Conservation (phyloP, 2,797 vertebrate genomes). For the Gambusia yucatana region DNA sequence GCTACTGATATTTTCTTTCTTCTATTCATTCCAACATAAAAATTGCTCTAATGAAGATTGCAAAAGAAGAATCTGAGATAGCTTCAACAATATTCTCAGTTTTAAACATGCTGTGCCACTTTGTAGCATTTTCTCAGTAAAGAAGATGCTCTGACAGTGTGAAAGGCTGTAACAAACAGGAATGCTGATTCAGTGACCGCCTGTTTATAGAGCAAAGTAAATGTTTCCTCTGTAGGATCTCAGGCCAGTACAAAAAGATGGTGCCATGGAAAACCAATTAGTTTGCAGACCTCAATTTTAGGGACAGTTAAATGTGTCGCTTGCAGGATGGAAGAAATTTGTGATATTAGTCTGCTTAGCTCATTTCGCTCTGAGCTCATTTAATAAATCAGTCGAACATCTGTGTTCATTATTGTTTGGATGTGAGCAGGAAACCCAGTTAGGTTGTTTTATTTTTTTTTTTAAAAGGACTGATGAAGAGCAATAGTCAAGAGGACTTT, state of each 20-base stretch:
- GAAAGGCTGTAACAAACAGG: conserved; percentile 34
- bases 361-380: conserved; percentile 11
- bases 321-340: conserved; percentile 35
- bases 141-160: background rate
- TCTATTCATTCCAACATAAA: background rate
- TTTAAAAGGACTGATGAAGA: background rate
- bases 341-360: conserved; percentile 43
- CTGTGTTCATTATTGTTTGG: background rate
- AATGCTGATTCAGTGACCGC: conserved; percentile 24
- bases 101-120: background rate
- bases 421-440: background rate
- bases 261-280: conserved; percentile 61
- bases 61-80: background rate
- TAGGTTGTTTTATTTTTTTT: background rate
- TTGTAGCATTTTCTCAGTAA: conserved; percentile 25
- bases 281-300: conserved; percentile 51
- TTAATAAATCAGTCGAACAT: conserved; percentile 43
- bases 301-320: conserved; percentile 56
- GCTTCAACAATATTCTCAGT: background rate
- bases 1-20: conserved; percentile 5
- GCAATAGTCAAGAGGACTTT: background rate
- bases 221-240: conserved; percentile 22
- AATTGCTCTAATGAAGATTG: background rate
- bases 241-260: conserved; percentile 26
- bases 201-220: conserved; percentile 40